A percentile compares a stretch with the other conserved stretches of the same genome.
Conservation (phyloP, 2,888 invertebrate genomes). For the Nomada fabriciana region DNA sequence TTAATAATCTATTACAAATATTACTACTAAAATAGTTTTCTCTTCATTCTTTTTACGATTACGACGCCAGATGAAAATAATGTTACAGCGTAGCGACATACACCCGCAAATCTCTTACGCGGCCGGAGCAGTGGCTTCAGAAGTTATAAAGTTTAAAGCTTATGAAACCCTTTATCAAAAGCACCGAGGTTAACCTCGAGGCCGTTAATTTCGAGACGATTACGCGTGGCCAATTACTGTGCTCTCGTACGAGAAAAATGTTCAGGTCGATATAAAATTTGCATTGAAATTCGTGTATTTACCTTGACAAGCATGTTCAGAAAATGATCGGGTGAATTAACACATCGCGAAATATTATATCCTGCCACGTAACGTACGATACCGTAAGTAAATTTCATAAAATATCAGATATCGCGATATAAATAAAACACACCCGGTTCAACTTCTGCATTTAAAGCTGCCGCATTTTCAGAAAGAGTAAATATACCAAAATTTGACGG, state of each 20-base stretch:
- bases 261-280: conserved; percentile 15
- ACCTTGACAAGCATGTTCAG: not conserved
- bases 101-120: conserved; percentile 4
- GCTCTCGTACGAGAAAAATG: conserved; percentile 4
- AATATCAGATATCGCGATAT: not conserved
- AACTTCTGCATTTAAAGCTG: not conserved
- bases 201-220: conserved; percentile 20
- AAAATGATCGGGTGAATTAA: conserved; percentile 18
- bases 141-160: conserved; percentile 19
- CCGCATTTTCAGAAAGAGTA: not conserved
- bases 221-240: not conserved
- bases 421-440: not conserved
- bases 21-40: too few relatives aligned
- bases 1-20: too few relatives aligned
- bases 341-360: conserved; percentile 23
- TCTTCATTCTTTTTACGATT: conserved; percentile 6
- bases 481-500: too few relatives aligned
- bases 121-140: not conserved
- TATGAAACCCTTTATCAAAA: conserved; percentile 22
- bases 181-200: not conserved
- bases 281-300: conserved; percentile 12
- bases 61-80: conserved; percentile 29
- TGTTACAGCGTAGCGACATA: not conserved
- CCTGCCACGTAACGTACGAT: not conserved
- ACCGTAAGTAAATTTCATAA: conserved; percentile 4